Conservation (phyloP, 2,113 vertebrate genomes). For the Rhea pennata region DNA sequence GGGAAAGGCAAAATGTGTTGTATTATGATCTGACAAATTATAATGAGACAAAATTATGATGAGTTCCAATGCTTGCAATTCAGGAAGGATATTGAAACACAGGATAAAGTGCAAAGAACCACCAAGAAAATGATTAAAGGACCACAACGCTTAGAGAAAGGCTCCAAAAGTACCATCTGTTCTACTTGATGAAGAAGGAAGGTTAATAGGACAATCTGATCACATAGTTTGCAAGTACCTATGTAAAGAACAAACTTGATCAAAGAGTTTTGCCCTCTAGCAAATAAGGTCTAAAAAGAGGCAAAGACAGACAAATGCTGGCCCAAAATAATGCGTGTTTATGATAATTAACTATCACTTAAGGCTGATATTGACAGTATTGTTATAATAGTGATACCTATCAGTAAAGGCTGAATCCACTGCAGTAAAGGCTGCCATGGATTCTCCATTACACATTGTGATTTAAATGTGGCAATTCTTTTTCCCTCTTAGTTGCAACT, state of each 20-base stretch:
- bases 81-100: neutral
- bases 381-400: neutral
- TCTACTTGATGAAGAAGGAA: constrained; percentile 38
- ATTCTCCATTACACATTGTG: neutral
- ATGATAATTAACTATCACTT: neutral
- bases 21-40: too few species aligned
- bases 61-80: neutral
- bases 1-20: too few species aligned
- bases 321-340: neutral
- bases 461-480: neutral
- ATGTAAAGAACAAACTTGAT: neutral
- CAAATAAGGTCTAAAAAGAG: neutral
- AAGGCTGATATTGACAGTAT: neutral
- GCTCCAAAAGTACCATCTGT: constrained; percentile 57
- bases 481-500: neutral
- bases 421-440: neutral
- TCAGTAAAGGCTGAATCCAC: neutral
- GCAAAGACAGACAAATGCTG: neutral
- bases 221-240: constrained; percentile 46
- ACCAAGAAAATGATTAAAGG: constrained; percentile 31
- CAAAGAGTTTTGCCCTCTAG: constrained; percentile 25
- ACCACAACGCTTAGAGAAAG: constrained; percentile 34
- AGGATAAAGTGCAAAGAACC: neutral
- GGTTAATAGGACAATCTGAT: constrained; percentile 62
- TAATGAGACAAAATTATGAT: neutral